These are phyloP conservation scores for Sarcophaga rosellei DNA, from an alignment of 2,888 invertebrate genomes.

Conservation along the genomic window DNA sequence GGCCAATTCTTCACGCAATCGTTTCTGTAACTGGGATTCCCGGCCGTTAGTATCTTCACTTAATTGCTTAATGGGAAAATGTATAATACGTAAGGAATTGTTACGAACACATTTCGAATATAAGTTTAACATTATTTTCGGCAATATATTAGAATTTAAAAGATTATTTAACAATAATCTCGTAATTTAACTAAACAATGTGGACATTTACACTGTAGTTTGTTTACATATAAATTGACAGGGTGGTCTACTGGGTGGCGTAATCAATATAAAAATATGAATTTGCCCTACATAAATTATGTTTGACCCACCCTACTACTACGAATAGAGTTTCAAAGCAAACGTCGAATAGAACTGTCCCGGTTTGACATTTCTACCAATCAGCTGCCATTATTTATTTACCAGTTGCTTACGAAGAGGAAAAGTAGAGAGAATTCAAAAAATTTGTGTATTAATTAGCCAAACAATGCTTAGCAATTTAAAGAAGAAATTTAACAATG, in stretches of 20 bases:
- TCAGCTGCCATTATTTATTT: not conserved
- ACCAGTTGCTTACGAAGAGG: too few relatives aligned
- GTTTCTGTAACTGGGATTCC: conserved; percentile 70
- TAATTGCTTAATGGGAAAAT: not conserved
- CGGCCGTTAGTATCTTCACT: conserved; percentile 71
- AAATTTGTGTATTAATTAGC: too few relatives aligned
- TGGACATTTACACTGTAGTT: not conserved
- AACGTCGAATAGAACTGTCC: not conserved
- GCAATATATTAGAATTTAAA: not conserved
- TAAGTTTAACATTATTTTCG: conserved; percentile 38
- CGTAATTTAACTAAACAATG: not conserved
- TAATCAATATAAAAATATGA: not conserved
- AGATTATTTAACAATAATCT: not conserved
- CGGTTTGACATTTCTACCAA: not conserved
- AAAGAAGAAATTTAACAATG: conserved; percentile 82
- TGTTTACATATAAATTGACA: not conserved
- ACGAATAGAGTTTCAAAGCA: not conserved
- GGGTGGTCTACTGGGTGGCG: not conserved
- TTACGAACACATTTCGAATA: conserved; percentile 1
- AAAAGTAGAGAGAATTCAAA: too few relatives aligned
- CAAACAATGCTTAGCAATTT: conserved; percentile 81
- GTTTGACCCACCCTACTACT: not conserved
- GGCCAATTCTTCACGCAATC: conserved; percentile 75
- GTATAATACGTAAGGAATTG: not conserved
- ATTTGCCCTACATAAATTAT: too few relatives aligned